Base-by-base conservation (phyloP, 2,888 invertebrate genomes). In the Tetrapedia diversipes region DNA sequence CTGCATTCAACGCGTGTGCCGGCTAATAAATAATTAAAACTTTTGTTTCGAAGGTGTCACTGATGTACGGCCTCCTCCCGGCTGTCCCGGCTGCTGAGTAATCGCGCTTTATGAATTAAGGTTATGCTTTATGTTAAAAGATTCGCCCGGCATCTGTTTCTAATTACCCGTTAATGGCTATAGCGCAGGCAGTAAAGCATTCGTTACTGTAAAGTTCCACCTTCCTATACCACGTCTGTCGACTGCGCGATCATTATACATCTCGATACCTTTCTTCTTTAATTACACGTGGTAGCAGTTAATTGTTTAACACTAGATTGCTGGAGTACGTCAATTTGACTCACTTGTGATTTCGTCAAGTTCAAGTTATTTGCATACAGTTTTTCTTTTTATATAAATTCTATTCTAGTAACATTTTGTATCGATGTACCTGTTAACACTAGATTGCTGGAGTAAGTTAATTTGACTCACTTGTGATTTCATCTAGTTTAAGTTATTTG, bases 141-240 rank as follows among this genome's bases (percentile, higher is more conserved):
- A 92, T 91, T 91, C 90, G 89, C 90, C 86, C 91, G 89, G 91
- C 91, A 91, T 91, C 91, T 91, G 91, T 91, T 91, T 91, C 91
- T 91, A 91, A 91, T 91, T 91, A 91, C 91, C 91, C 90, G 90
- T 89, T 91, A 91, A 91, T 91, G 90, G 91, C 89, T 90, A 88
- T 89, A 87, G 87, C 87, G 83, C 81, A 85, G 86, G 84, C 87
- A 82, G 83, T 86, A 84, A 87, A 86, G 86, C 90, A 90, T 90
- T 88, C 88, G 88, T 88, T 89, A 88, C 89, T 87, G 88, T 88
- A 87, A 89, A 84, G 85, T 84, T 86, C 81, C 78, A 65, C 64
- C 67, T 72, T 68, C 77, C 80, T 81, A 79, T 79, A 77, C 69
- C 67, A 71, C 68, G 74, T 75, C 59, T 56, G 45, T 53, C 53